Conservation (phyloP, 2,797 vertebrate genomes). For the Enteromius trimaculatus region DNA sequence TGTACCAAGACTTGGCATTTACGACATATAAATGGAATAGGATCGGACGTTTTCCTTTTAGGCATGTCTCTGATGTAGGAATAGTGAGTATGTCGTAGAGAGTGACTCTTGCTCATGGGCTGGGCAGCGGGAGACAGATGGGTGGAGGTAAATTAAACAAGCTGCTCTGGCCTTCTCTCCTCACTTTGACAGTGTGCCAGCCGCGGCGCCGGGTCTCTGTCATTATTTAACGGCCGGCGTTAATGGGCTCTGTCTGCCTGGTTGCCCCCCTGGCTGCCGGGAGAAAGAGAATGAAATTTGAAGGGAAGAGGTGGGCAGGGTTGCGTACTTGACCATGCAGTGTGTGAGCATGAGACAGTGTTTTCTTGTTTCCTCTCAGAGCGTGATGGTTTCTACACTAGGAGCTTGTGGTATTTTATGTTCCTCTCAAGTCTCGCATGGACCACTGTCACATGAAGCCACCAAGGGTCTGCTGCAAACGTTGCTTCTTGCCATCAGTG, state of each 20-base stretch:
- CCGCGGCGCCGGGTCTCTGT: slow-evolving; percentile 33
- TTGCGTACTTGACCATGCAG: slow-evolving; percentile 2
- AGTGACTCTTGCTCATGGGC: slow-evolving; percentile 30
- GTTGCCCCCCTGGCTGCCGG: slow-evolving; percentile 23
- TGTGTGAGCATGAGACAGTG: background rate
- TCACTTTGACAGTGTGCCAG: slow-evolving; percentile 40
- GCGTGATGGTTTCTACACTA: background rate
- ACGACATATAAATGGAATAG: background rate
- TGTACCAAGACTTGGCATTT: slow-evolving; percentile 17
- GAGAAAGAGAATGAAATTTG: background rate
- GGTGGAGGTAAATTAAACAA: slow-evolving; percentile 56
- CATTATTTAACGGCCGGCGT: slow-evolving; percentile 50
- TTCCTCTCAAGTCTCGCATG: background rate
- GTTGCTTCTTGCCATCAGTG: background rate
- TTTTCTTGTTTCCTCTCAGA: background rate
- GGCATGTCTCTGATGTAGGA: slow-evolving; percentile 15
- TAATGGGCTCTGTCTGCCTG: slow-evolving; percentile 47
- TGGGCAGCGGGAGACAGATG: slow-evolving; percentile 46
- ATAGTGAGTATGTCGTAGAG: background rate
- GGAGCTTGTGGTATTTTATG: background rate
- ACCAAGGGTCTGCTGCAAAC: background rate
- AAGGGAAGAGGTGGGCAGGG: background rate
- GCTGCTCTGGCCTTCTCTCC: slow-evolving; percentile 31
- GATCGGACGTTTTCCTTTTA: slow-evolving; percentile 12
- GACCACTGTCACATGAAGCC: background rate